A percentile compares a stretch with the other conserved stretches of the same genome.
phyloP scores from a whole-genome alignment of 2,888 invertebrate genomes.

The Chrysodeixis includens region DNA sequence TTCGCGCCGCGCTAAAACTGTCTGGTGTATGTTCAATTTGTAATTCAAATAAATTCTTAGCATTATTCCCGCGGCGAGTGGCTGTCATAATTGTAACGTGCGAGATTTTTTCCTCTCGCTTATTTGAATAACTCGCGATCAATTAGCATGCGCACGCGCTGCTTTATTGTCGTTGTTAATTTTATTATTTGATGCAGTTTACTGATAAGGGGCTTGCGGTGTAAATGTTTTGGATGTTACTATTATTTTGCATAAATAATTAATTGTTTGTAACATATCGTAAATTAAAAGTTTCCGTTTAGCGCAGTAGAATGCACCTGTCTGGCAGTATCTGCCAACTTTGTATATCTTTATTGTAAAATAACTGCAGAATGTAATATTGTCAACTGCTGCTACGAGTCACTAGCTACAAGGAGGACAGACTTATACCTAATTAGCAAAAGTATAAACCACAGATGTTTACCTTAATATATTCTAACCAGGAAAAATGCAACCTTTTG shows the following conservation, averaged over 20 bases:
- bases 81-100: constrained; percentile 83
- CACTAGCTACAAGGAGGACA: too few species aligned
- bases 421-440: too few species aligned
- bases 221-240: constrained; percentile 63
- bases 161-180: constrained; percentile 53
- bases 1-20: constrained; percentile 86
- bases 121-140: constrained; percentile 66
- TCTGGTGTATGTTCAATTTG: constrained; percentile 84
- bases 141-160: constrained; percentile 70
- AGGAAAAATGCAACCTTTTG: neutral
- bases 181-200: constrained; percentile 41
- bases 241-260: constrained; percentile 74
- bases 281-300: constrained; percentile 71
- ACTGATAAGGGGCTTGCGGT: constrained; percentile 50
- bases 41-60: constrained; percentile 86
- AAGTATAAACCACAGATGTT: too few species aligned
- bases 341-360: too few species aligned
- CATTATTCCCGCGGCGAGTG: constrained; percentile 74
- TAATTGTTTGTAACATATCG: constrained; percentile 67
- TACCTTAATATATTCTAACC: too few species aligned
- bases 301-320: constrained; percentile 43
- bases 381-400: too few species aligned
- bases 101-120: constrained; percentile 74
- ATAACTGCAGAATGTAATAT: too few species aligned
- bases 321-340: neutral